Conservation (phyloP, 2,113 vertebrate species). For the Lathamus discolor region DNA sequence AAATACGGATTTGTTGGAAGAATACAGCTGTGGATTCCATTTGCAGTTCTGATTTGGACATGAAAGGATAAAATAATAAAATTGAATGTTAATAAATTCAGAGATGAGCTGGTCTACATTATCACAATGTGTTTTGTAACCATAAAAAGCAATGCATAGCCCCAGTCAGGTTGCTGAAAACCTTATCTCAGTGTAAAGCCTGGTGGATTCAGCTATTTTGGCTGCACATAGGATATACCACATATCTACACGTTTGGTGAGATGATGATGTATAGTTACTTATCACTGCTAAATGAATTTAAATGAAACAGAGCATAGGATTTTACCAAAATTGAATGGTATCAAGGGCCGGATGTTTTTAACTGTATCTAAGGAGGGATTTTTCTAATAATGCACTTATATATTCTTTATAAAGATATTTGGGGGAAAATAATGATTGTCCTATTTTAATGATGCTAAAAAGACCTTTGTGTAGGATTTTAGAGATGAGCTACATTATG, state of each 20-base stretch:
- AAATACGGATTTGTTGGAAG: constrained; percentile 19
- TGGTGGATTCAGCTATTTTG: constrained; percentile 63
- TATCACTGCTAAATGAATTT: constrained; percentile 59
- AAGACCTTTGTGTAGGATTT: constrained; percentile 57
- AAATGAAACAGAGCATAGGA: constrained; percentile 52
- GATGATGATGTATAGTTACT: constrained; percentile 43
- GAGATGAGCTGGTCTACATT: constrained; percentile 57
- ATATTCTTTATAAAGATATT: constrained; percentile 76
- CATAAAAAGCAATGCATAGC: neutral
- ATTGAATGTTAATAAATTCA: constrained; percentile 50
- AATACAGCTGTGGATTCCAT: constrained; percentile 40
- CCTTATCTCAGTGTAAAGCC: constrained; percentile 54
- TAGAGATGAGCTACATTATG: constrained; percentile 27
- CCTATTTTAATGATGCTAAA: constrained; percentile 59
- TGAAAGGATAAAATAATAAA: constrained; percentile 59
- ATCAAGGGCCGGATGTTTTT: constrained; percentile 60
- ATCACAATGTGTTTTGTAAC: constrained; percentile 61
- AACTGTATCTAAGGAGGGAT: constrained; percentile 71
- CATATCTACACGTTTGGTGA: constrained; percentile 56
- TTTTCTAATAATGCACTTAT: constrained; percentile 77
- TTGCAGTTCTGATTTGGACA: constrained; percentile 47
- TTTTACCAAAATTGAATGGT: constrained; percentile 64
- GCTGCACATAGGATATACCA: constrained; percentile 63
- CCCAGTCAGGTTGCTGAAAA: constrained; percentile 52
- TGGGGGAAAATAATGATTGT: constrained; percentile 45